Evolutionary conservation across 1,140 invertebrate species (phyloP), one percentile per base, ranked within the genome.

Genomic region (Cyclina sinensis): DNA sequence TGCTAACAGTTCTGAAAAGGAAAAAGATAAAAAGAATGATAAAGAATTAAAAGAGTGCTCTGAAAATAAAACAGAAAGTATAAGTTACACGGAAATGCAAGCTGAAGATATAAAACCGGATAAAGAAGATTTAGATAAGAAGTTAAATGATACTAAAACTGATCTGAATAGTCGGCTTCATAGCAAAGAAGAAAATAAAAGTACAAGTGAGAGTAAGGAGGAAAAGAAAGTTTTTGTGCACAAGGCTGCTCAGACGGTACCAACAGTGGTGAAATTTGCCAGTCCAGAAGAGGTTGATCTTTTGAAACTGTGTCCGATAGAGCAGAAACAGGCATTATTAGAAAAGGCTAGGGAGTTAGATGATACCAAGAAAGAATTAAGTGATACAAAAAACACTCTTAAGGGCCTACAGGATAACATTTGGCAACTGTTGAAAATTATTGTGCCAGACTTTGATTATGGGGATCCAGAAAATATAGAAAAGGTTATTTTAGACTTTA

Each of bases 401-500:
- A 82, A 80, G 32, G 73, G 65, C 43, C 74, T 88, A 43, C 78
- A 82, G 39, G 68, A 43, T n/a, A 88, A 88, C 39, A 82, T 88
- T 30, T 88, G 68, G 30, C 57, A 82, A 12, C 51, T 88, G 18
- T 43, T 88, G 57, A 88, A 88, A 39, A 88, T 88, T 30, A 88
- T 88, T 48, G 79, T 76, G 0, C 48, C 62, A 54, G 86, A 88
- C 27, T 82, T 88, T 57, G 86, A 88, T 74, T 88, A 88, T 76
- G 86, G 86, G 0, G 24, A 82, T 14, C 86, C 86, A 30, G 86
- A 88, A 59, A 82, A 88, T 54, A 88, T 88, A 46, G 86, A 88
- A 80, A 81, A 83, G 30, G 39, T 88, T 30, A 88, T 88, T 59
- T 48, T 88, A 18, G 86, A 88, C n/a, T 88, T 88, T 48, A 88